A percentile compares a stretch with the other conserved stretches of the same genome.
Conservation (phyloP, 1,140 invertebrate genomes). For the Listronotus bonariensis region DNA sequence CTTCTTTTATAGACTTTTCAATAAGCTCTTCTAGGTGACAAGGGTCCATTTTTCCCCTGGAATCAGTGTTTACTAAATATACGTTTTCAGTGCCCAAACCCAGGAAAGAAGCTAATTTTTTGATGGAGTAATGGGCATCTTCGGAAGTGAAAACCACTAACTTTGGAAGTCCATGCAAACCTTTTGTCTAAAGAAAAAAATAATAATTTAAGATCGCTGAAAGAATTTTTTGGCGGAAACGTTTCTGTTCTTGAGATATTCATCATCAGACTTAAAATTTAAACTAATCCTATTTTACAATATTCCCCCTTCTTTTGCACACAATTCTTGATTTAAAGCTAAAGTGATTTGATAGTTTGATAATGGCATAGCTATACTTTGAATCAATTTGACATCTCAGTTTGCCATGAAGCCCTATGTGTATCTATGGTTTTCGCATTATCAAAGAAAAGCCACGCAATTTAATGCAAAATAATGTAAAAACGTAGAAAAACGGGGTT, state of each 20-base stretch:
- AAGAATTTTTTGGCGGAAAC: background rate
- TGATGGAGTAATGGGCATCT: constrained; percentile 94
- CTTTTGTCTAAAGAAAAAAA: constrained; percentile 65
- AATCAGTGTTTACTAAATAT: constrained; percentile 71
- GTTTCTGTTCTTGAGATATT: too few species aligned
- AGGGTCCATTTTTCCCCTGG: constrained; percentile 77
- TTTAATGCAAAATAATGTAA: too few species aligned
- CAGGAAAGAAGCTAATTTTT: constrained; percentile 79
- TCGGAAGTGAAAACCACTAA: constrained; percentile 83
- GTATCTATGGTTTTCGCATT: too few species aligned
- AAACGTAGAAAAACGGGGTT: too few species aligned
- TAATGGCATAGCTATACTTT: too few species aligned
- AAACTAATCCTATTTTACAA: too few species aligned
- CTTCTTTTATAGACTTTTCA: constrained; percentile 65
- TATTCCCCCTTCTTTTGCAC: too few species aligned
- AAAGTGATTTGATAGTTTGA: background rate
- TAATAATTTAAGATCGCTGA: too few species aligned
- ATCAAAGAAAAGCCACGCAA: too few species aligned
- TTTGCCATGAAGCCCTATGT: background rate
- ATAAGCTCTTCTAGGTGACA: constrained; percentile 75
- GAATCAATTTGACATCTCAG: too few species aligned
- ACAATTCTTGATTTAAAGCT: too few species aligned
- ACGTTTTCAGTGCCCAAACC: constrained; percentile 82
- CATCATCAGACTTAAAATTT: too few species aligned
- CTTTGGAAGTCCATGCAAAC: constrained; percentile 68